phyloP scores from a whole-genome alignment of 2,888 invertebrate species.

The Apocheima hispidaria region DNA sequence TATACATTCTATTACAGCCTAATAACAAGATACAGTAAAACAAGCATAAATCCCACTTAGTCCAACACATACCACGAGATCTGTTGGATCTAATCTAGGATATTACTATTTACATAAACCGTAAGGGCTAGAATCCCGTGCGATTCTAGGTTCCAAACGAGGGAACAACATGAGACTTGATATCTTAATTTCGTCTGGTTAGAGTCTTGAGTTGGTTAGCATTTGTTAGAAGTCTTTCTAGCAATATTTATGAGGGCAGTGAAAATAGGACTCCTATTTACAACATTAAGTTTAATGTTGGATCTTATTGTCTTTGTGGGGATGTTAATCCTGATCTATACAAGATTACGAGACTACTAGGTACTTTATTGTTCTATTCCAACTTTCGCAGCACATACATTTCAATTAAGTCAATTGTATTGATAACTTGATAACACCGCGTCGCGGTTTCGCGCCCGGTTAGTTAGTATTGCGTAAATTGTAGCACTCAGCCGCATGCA shows the following conservation, averaged over 20 bases:
- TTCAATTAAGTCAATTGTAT: no score
- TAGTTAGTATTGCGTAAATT: no score
- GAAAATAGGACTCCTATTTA: constrained; percentile 20
- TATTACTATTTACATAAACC: constrained; percentile 2
- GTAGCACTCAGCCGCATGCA: no score
- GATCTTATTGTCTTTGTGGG: not conserved
- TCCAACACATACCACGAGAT: not conserved
- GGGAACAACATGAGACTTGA: not conserved
- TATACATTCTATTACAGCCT: not conserved
- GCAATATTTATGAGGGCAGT: constrained; percentile 16
- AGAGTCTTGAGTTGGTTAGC: constrained; percentile 6
- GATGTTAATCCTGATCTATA: not conserved
- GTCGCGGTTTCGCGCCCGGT: no score
- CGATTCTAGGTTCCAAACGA: constrained; percentile 1
- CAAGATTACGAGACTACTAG: not conserved
- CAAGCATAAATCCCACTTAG: constrained; percentile 8
- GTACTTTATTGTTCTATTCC: no score
- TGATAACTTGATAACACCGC: no score
- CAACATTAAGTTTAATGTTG: constrained; percentile 5
- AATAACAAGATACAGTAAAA: constrained; percentile 1
- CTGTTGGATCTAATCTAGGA: not conserved
- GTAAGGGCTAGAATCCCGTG: constrained; percentile 3
- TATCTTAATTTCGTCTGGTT: not conserved
- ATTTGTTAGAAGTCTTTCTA: not conserved
- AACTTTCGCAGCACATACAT: no score